Evolutionary conservation across 1,140 invertebrate species (phyloP).

Genomic region (Cheumatopsyche charites): DNA sequence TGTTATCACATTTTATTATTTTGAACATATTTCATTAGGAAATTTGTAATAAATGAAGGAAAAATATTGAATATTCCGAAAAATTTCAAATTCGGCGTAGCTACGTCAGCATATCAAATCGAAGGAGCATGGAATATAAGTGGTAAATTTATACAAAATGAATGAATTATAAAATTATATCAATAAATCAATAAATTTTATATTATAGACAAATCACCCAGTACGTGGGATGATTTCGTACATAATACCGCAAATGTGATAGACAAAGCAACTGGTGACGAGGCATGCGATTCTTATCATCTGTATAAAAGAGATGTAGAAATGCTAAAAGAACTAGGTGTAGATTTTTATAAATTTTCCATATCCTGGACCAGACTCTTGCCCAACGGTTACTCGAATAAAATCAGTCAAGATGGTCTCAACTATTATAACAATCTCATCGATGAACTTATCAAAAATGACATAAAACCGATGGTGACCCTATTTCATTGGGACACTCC

Average conservation of each 20-base stretch:
- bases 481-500: constrained; percentile 50
- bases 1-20: too few relatives aligned
- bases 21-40: background rate
- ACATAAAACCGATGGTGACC: constrained; percentile 54
- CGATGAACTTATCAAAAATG: constrained; percentile 57
- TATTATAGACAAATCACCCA: constrained; percentile 57
- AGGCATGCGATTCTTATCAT: constrained; percentile 67
- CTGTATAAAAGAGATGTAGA: constrained; percentile 64
- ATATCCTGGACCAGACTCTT: constrained; percentile 61
- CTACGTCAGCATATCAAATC: constrained; percentile 17
- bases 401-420: constrained; percentile 44
- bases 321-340: constrained; percentile 58
- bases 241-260: constrained; percentile 51
- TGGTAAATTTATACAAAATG: constrained; percentile 9
- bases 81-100: constrained; percentile 22
- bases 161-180: too few relatives aligned
- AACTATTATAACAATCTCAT: constrained; percentile 48
- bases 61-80: constrained; percentile 31
- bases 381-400: constrained; percentile 52
- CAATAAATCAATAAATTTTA: background rate
- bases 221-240: constrained; percentile 59
- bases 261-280: constrained; percentile 58
- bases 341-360: constrained; percentile 59
- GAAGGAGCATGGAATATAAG: constrained; percentile 35
- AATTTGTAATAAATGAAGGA: too few relatives aligned